phyloP scores from a whole-genome alignment of 2,797 vertebrate species.

The Acipenser ruthenus region DNA sequence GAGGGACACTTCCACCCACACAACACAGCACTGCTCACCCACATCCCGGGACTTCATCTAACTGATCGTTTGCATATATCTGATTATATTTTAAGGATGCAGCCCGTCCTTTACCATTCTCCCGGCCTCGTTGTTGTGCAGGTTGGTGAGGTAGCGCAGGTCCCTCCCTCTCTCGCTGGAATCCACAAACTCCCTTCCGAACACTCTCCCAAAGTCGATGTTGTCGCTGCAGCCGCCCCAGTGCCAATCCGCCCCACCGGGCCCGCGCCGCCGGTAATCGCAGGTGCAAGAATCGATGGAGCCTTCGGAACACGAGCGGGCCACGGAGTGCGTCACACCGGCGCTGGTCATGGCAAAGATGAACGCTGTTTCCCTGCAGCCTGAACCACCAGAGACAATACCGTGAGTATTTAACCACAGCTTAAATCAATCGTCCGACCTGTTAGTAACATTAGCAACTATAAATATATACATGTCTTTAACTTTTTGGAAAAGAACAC shows the following conservation, averaged over 20 bases:
- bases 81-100: too few species aligned
- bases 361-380: slow-evolving; percentile 92
- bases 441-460: too few species aligned
- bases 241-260: slow-evolving; percentile 94
- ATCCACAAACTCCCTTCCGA: slow-evolving; percentile 90
- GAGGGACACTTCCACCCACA: too few species aligned
- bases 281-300: slow-evolving; percentile 96
- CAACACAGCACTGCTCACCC: too few species aligned
- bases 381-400: slow-evolving; percentile 34
- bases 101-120: slow-evolving; percentile 68
- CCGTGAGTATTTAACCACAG: slow-evolving; percentile 29
- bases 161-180: slow-evolving; percentile 91
- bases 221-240: slow-evolving; percentile 99
- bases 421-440: slow-evolving; percentile 20
- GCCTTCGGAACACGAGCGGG: slow-evolving; percentile 93
- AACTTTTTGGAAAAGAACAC: too few species aligned
- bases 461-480: too few species aligned
- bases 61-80: too few species aligned
- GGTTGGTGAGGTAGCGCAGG: slow-evolving; percentile 90
- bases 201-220: slow-evolving; percentile 91
- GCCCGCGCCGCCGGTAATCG: slow-evolving; percentile 88
- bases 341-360: slow-evolving; percentile 95
- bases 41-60: too few species aligned
- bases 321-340: slow-evolving; percentile 91
- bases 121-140: slow-evolving; percentile 94